Percentiles rank a stretch among this genome's conserved stretches.
These are phyloP conservation scores for Caenorhabditis briggsae DNA, from an alignment of 1,140 invertebrate genomes.

Conservation along the genomic window DNA sequence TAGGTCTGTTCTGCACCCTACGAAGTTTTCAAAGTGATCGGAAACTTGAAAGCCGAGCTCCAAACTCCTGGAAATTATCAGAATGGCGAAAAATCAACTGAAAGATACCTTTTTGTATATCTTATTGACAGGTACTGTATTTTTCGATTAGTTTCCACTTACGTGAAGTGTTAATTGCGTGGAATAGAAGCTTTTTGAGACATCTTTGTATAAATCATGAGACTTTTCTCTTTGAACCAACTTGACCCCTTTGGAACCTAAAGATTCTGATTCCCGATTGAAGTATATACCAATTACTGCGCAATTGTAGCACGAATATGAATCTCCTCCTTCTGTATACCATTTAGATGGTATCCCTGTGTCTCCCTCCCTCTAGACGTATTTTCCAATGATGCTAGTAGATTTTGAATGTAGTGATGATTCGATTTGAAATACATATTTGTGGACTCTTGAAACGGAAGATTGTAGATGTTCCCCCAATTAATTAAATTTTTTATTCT, in stretches of 20 bases:
- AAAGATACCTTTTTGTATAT: too few relatives aligned
- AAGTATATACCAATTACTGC: neutral
- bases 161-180: neutral
- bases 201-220: neutral
- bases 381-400: neutral
- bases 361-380: neutral
- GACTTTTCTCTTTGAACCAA: neutral
- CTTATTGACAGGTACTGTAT: too few relatives aligned
- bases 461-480: neutral
- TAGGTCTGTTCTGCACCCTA: too few relatives aligned
- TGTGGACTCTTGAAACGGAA: neutral
- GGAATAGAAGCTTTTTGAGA: neutral
- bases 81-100: too few relatives aligned
- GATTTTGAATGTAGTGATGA: neutral
- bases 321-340: neutral
- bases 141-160: neutral
- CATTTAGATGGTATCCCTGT: conserved; percentile 11
- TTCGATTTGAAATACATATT: neutral
- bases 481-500: neutral
- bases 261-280: conserved; percentile 41
- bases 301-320: conserved; percentile 11
- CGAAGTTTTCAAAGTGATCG: too few relatives aligned
- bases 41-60: too few relatives aligned
- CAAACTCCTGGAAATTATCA: too few relatives aligned
- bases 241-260: neutral